These are phyloP conservation scores for Microcebus griseorufus DNA, from an alignment of 2,113 vertebrate genomes.

Conservation along the genomic window DNA sequence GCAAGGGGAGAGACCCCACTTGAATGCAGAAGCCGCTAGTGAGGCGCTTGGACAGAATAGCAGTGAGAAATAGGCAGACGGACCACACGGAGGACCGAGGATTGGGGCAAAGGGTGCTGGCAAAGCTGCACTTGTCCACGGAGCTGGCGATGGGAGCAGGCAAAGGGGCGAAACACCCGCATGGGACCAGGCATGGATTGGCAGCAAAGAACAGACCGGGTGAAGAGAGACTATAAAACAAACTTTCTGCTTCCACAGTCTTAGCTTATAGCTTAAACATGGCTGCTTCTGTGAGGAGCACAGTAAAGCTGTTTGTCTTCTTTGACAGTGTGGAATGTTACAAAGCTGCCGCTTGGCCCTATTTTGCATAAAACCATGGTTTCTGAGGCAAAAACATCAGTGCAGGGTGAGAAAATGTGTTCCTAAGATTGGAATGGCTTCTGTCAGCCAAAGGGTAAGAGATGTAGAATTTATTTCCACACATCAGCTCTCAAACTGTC, in stretches of 20 bases:
- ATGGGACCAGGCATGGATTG: accelerated
- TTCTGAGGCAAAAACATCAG: not conserved
- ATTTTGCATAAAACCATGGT: not conserved
- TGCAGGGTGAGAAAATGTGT: not conserved
- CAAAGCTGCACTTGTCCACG: too few species aligned
- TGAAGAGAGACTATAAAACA: not conserved
- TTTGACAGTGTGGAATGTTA: not conserved
- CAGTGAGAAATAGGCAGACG: not conserved
- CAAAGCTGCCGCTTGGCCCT: not conserved
- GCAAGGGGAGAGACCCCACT: not conserved
- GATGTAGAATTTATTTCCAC: not conserved
- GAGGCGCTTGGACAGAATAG: not conserved
- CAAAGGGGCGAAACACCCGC: not conserved
- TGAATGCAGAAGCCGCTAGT: not conserved
- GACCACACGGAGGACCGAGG: not conserved
- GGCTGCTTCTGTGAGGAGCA: not conserved
- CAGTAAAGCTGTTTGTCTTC: not conserved
- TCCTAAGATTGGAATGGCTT: not conserved
- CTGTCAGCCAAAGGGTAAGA: not conserved
- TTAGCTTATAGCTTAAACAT: not conserved
- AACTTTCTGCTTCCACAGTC: not conserved
- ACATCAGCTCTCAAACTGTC: not conserved
- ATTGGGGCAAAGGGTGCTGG: accelerated
- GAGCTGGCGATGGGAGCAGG: not conserved
- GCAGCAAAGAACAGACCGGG: not conserved